These are phyloP conservation scores for Chymomyza procnemis DNA, from an alignment of 2,888 invertebrate genomes.

Conservation along the genomic window DNA sequence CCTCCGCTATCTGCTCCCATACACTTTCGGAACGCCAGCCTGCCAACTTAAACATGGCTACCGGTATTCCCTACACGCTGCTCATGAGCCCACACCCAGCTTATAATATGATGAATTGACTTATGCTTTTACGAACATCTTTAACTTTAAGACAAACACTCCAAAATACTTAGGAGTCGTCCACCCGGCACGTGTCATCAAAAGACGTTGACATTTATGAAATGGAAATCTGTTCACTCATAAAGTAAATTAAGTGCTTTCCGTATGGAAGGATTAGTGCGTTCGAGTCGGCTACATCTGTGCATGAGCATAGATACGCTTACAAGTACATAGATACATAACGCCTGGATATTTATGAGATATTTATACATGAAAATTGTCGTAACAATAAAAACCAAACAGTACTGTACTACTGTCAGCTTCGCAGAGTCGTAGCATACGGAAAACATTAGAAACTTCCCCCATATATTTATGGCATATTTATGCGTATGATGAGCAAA, in stretches of 20 bases:
- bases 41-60: neutral
- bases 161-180: neutral
- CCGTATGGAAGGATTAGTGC: slow-evolving; percentile 44
- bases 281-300: slow-evolving; percentile 7
- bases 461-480: neutral
- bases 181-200: neutral
- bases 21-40: neutral
- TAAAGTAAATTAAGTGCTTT: slow-evolving; percentile 30
- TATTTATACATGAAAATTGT: slow-evolving; percentile 23
- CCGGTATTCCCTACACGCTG: too few relatives aligned
- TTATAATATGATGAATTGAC: neutral
- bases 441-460: neutral
- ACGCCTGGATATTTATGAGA: slow-evolving; percentile 41
- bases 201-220: slow-evolving; percentile 46
- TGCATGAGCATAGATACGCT: neutral
- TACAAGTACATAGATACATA: neutral
- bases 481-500: neutral
- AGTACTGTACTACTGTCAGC: neutral
- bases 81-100: too few relatives aligned
- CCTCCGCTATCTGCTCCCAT: too few relatives aligned
- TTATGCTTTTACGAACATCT: too few relatives aligned
- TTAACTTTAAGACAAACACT: neutral
- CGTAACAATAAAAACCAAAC: neutral
- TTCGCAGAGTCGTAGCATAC: neutral
- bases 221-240: slow-evolving; percentile 44